Conservation (phyloP, 2,888 invertebrate species). For the Cybosia mesomella region DNA sequence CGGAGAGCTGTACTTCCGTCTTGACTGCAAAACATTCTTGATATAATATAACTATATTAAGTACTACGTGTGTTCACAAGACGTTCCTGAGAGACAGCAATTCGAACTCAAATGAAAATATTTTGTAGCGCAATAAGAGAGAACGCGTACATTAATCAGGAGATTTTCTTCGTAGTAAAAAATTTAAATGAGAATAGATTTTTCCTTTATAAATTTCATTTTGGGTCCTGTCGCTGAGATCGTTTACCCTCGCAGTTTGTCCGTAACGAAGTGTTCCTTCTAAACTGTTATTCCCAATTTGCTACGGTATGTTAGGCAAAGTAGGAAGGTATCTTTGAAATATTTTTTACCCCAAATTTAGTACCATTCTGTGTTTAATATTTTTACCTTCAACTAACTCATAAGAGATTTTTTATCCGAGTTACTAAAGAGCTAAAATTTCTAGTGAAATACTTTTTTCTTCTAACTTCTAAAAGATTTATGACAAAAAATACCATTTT, state of each 20-base stretch:
- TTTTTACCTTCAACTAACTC: constrained; percentile 34
- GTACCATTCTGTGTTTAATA: constrained; percentile 40
- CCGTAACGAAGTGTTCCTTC: constrained; percentile 59
- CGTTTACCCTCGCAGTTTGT: constrained; percentile 57
- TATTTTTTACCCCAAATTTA: constrained; percentile 43
- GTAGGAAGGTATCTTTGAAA: constrained; percentile 49
- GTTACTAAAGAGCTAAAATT: background rate
- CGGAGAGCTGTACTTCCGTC: background rate
- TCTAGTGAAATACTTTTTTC: too few relatives aligned
- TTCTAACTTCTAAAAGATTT: too few relatives aligned
- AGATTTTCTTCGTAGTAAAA: constrained; percentile 34
- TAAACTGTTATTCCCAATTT: constrained; percentile 62
- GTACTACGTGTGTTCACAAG: constrained; percentile 33
- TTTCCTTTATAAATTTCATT: constrained; percentile 59
- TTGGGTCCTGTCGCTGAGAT: constrained; percentile 53
- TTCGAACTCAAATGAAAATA: constrained; percentile 42
- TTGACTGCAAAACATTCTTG: background rate
- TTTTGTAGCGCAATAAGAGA: constrained; percentile 39
- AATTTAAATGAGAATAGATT: constrained; percentile 51
- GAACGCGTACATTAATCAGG: constrained; percentile 38
- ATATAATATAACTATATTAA: constrained; percentile 15
- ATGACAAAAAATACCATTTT: too few relatives aligned
- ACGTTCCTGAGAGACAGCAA: constrained; percentile 40
- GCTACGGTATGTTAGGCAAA: constrained; percentile 59
- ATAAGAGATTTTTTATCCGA: background rate